Base-by-base conservation (phyloP, 2,113 vertebrate species). In the Elephas maximus region DNA sequence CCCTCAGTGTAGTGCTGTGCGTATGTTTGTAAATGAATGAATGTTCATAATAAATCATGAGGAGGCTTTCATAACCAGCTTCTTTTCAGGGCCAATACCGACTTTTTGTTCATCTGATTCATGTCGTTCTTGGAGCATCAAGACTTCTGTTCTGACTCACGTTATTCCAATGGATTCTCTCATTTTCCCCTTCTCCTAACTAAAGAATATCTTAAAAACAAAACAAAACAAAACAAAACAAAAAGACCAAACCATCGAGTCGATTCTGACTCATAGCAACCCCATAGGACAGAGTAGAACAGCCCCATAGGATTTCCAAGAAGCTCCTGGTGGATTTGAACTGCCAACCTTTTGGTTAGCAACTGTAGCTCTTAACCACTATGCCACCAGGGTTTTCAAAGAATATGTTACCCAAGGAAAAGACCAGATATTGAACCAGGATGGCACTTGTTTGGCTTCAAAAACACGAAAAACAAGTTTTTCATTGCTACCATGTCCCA, bases 41-140 rank as follows among this genome's bases (percentile, higher is more conserved):
- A 44, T 10, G 28, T 4, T 37, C 33, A 60, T 67, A 65, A 90
- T 76, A 93, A 88, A 93, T 62, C 41, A 79, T 33, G 67, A 67
- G 45, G 28, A 84, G 71, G 17, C 76, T 76, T 92, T 48, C n/a
- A 63, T 41, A 77, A 74, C 30, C 18, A 51, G 12, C 78, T 94
- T 33, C 51, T 74, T 97, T 80, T 45, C 77, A 88, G 63, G 67
- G 24, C 17, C 14, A 18, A n/a, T 79, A 87, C 37, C 92, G 86
- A 76, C 71, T 78, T 97, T 95, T 91, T 37, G 65, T 78, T 83
- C 89, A 20, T 62, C 57, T 93, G 73, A 86, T 84, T 96, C 86
- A 65, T 77, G 37, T 24, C 17, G 45, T 79, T 74, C 37, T 74
- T 74, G 3, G 21, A 41, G 37, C 23, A 41, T 20, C 8, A 23